Conservation (phyloP, 2,797 vertebrate species). For the Tenualosa thibaudeaui region DNA sequence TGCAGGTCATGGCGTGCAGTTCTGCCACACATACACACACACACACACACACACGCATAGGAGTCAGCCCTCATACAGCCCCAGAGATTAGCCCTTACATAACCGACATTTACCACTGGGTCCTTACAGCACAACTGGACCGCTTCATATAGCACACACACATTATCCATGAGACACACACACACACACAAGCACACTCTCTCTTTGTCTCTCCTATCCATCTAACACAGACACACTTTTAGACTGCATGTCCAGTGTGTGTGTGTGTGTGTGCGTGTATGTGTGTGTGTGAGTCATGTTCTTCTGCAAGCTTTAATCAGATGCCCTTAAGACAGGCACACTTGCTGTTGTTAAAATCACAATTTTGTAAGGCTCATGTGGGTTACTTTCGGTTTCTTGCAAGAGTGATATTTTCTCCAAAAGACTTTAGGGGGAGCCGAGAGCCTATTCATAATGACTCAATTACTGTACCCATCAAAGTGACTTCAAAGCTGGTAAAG, state of each 20-base stretch:
- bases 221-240: not conserved
- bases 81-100: slow-evolving; percentile 50
- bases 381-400: too few species aligned
- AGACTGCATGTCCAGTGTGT: not conserved
- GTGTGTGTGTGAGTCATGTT: not conserved
- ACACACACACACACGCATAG: slow-evolving; percentile 6
- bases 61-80: not conserved
- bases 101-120: slow-evolving; percentile 60
- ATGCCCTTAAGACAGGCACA: not conserved
- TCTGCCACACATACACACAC: not conserved
- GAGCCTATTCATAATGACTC: too few species aligned
- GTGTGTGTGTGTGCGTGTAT: not conserved
- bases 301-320: slow-evolving; percentile 2
- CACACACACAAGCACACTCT: not conserved
- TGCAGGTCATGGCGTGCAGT: not conserved
- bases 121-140: slow-evolving; percentile 31
- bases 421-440: too few species aligned
- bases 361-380: too few species aligned
- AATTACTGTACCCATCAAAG: too few species aligned
- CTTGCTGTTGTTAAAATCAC: not conserved
- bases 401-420: too few species aligned
- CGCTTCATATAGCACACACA: slow-evolving; percentile 23
- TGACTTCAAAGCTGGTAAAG: too few species aligned
- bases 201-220: not conserved
- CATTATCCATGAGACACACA: not conserved